phyloP scores from a whole-genome alignment of 2,888 invertebrate species.

The Acleris laterana region DNA sequence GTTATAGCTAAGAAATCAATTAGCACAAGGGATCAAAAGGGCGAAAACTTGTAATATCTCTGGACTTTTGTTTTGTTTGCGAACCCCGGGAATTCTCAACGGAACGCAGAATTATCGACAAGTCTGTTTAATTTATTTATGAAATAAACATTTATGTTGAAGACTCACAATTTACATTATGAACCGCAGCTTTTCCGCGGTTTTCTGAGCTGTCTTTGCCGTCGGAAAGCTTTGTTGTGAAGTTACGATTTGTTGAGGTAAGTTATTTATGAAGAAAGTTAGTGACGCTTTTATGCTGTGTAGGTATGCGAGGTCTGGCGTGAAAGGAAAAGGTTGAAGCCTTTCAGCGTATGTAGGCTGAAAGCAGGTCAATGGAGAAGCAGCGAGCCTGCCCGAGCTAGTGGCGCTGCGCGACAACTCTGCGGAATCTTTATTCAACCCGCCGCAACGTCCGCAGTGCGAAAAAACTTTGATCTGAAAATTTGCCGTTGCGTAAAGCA shows the following conservation, averaged over 20 bases:
- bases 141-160: conserved; percentile 18
- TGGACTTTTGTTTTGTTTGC: conserved; percentile 21
- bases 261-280: conserved; percentile 12
- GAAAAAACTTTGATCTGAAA: conserved; percentile 30
- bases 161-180: conserved; percentile 22
- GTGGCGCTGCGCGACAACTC: conserved; percentile 15
- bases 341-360: conserved; percentile 7
- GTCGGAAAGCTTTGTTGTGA: conserved; percentile 27
- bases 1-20: conserved; percentile 2
- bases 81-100: conserved; percentile 5
- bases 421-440: conserved; percentile 25
- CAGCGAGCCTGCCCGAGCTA: background rate
- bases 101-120: conserved; percentile 20
- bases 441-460: conserved; percentile 27
- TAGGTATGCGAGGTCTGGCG: conserved; percentile 2
- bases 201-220: conserved; percentile 12
- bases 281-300: background rate
- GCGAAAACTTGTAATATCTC: conserved; percentile 10
- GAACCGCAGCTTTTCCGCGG: conserved; percentile 11
- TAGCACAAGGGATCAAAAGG: conserved; percentile 6
- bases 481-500: conserved; percentile 21
- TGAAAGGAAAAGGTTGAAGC: background rate
- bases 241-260: conserved; percentile 17
- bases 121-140: conserved; percentile 30
- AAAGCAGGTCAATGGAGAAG: conserved; percentile 24